Conservation (phyloP, 2,113 vertebrate species). For the Carlito syrichta region DNA sequence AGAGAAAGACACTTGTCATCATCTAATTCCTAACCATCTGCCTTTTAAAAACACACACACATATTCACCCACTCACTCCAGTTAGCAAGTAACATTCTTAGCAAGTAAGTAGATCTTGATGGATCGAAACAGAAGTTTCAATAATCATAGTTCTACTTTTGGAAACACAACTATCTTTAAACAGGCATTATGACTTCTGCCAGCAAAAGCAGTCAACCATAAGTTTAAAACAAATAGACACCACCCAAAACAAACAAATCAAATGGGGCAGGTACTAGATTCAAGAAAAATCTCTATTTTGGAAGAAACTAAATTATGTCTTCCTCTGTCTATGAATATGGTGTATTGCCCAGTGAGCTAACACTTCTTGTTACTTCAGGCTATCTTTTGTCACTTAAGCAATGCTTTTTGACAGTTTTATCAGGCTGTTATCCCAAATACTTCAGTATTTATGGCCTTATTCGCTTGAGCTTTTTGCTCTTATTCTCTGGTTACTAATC, state of each 20-base stretch:
- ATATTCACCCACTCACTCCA: neutral
- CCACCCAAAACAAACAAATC: constrained; percentile 47
- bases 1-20: constrained; percentile 43
- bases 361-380: constrained; percentile 64
- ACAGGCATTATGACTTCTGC: constrained; percentile 8
- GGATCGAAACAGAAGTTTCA: constrained; percentile 57
- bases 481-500: constrained; percentile 73
- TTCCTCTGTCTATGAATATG: constrained; percentile 50
- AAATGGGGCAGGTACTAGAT: constrained; percentile 47
- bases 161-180: constrained; percentile 61
- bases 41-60: constrained; percentile 45
- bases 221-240: constrained; percentile 41
- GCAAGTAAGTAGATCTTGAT: constrained; percentile 56
- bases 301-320: constrained; percentile 59
- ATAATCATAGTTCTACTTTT: constrained; percentile 54
- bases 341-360: constrained; percentile 4
- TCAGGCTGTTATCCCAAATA: constrained; percentile 77
- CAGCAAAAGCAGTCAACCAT: constrained; percentile 27
- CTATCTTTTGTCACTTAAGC: constrained; percentile 77
- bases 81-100: constrained; percentile 46
- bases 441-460: constrained; percentile 81
- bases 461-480: constrained; percentile 71
- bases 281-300: constrained; percentile 54
- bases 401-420: constrained; percentile 83
- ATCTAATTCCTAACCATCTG: constrained; percentile 58